Base-by-base conservation (phyloP, 2,888 invertebrate genomes). In the Liposcelis brunnea region DNA sequence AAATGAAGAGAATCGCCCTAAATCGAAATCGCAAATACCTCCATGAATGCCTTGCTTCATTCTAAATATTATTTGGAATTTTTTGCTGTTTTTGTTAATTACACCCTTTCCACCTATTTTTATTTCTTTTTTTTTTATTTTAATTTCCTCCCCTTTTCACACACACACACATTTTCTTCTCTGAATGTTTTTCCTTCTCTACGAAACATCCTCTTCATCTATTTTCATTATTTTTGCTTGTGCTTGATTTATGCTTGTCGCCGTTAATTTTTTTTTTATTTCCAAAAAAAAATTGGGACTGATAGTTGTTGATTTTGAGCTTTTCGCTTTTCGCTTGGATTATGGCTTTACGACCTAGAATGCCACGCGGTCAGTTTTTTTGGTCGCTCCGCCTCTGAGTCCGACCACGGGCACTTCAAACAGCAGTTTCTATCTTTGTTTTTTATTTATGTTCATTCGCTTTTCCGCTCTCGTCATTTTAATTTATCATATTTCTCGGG, bases 381-480 rank as follows among this genome's bases (percentile, higher is more conserved):
- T 26, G 26, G 26, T 26, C 26, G 26, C 26, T 26, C 26, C 26
- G 26, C 26, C 26, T 26, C 26, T 26, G 26, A 26, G 26, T 26
- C 26, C 26, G 26, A 26, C 26, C 26, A 26, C 26, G 26, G 26
- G 26, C 26, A 26, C 26, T 57, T 58, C 54, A 57, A 57, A 58
- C 56, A 58, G 33, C 19, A 34, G 16, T 19, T 44, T 33, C 36
- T 36, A 37, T 19, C 18, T 16, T 36, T 38, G 42, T 58, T 58
- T 54, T 55, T 56, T 53, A 54, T 56, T 19, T 57, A 55, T 54
- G 57, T 55, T 56, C 55, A 49, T 56, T 32, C 18, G 26, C 33
- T 18, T 38, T 48, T 48, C 14, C 37, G 11, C 12, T 44, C 31
- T 26, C 26, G 26, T 26, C 4, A 26, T 26, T 26, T 8, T 26